Evolutionary conservation across 2,888 invertebrate species (phyloP), one percentile per base, ranked within the genome.

Genomic region (Ectemnius lituratus): DNA sequence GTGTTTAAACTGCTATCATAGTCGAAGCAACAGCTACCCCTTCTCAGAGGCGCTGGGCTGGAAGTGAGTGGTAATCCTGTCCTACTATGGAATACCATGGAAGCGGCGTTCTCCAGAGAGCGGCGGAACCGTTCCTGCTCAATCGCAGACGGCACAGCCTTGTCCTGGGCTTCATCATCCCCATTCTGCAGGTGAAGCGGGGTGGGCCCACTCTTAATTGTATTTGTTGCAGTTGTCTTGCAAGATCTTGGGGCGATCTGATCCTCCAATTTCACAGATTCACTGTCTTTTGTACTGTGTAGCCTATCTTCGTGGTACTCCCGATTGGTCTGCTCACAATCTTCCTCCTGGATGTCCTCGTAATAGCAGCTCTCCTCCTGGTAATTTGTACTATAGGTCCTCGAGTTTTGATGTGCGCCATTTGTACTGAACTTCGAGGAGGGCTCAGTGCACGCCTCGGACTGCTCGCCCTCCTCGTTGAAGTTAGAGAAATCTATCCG

Each of bases 31-130:
- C 94, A 94, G 80, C 94, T 95, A 2, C 96, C 95, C 64, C 95
- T 92, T 59, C 96, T 92, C 75, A 96, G 91, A 0, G 97, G 97
- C 1, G 97, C 97, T 0, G 97, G 97, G 89, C 96, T 97, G 49
- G 97, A 97, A 0, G 96, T 96, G 59, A 97, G 91, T 0, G 97
- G 97, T 65, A 97, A 92, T 0, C 97, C 97, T 14, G 96, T 96
- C 83, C 94, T 93, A 37, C 94, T 93, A 89, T 96, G 96, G 90
- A 97, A 97, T 82, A 97, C 95, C 94, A 96, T 95, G 0, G 94
- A 95, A 0, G 96, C 95, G 0, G 96, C 96, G 62, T 94, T 95
- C 84, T 95, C 95, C 85, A 97, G 92, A 45, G 95, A 94, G 88
- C 94, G 94, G 8, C 95, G 92, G 86, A 96, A 96, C 77, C 94